A percentile compares a stretch with the other conserved stretches of the same genome.
Conservation (phyloP, 2,797 vertebrate genomes). For the Picus viridis region DNA sequence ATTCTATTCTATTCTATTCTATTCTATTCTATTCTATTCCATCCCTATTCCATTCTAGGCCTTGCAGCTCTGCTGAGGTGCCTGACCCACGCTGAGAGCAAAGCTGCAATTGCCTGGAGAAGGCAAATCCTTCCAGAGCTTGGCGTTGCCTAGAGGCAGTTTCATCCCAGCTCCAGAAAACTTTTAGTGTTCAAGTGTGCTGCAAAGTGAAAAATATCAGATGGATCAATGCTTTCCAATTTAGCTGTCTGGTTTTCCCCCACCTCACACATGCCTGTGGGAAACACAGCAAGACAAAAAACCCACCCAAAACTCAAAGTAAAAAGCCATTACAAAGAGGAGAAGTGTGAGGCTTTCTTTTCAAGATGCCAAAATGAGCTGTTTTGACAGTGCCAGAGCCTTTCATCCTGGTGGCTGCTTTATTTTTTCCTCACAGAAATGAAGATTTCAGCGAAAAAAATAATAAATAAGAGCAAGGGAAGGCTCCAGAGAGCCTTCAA, state of each 20-base stretch:
- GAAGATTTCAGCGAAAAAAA: not conserved
- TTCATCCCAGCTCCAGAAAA: not conserved
- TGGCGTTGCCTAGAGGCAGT: not conserved
- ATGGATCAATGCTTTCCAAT: not conserved
- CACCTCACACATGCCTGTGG: not conserved
- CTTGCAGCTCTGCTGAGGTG: not conserved
- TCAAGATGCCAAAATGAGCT: constrained; percentile 16
- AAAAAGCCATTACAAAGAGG: not conserved
- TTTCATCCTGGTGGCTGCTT: not conserved
- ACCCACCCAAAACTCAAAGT: not conserved
- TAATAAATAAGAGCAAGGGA: not conserved
- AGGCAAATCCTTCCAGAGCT: not conserved
- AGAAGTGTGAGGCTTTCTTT: not conserved
- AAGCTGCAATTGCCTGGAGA: not conserved
- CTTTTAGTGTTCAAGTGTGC: not conserved
- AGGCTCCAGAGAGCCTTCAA: not conserved
- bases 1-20: no score
- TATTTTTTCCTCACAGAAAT: not conserved
- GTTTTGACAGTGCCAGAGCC: not conserved
- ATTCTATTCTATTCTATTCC: no score
- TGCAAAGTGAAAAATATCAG: not conserved
- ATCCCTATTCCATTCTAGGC: no score
- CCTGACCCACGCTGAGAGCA: not conserved
- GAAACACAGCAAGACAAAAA: not conserved
- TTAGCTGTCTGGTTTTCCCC: constrained; percentile 5